Conservation (phyloP, 2,113 vertebrate species). For the Dipodomys merriami region DNA sequence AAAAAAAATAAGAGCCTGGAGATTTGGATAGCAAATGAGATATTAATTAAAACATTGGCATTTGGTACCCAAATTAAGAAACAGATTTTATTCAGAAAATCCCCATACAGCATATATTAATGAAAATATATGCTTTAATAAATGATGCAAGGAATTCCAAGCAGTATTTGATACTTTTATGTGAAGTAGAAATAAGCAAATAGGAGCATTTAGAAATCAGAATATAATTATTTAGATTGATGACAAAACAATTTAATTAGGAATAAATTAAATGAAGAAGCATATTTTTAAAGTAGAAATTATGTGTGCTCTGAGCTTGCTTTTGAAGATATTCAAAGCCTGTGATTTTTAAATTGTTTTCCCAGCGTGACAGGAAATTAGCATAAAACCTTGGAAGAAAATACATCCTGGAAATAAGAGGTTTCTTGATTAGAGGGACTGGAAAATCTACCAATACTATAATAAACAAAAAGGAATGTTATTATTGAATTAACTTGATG, state of each 20-base stretch:
- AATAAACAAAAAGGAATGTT: not conserved
- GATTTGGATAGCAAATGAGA: not conserved
- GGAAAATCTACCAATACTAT: not conserved
- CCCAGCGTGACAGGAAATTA: not conserved
- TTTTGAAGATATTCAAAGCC: not conserved
- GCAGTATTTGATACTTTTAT: slow-evolving; percentile 3
- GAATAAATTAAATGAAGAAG: slow-evolving; percentile 59
- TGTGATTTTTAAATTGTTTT: slow-evolving; percentile 11
- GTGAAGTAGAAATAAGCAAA: slow-evolving; percentile 48
- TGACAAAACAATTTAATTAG: slow-evolving; percentile 59
- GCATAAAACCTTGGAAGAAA: not conserved
- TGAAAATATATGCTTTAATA: not conserved
- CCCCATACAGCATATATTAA: slow-evolving; percentile 23
- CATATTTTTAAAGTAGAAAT: slow-evolving; percentile 56
- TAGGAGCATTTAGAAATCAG: slow-evolving; percentile 38
- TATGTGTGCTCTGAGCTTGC: not conserved
- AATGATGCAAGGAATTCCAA: slow-evolving; percentile 27
- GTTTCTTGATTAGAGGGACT: not conserved
- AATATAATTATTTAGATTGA: not conserved
- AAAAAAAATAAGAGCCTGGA: not conserved
- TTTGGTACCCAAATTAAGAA: slow-evolving; percentile 35
- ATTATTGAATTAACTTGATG: not conserved
- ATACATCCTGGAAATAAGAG: not conserved
- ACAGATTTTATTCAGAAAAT: slow-evolving; percentile 35
- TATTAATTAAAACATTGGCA: slow-evolving; percentile 45